Base-by-base conservation (phyloP, 2,888 invertebrate genomes). In the Agriotes lineatus region DNA sequence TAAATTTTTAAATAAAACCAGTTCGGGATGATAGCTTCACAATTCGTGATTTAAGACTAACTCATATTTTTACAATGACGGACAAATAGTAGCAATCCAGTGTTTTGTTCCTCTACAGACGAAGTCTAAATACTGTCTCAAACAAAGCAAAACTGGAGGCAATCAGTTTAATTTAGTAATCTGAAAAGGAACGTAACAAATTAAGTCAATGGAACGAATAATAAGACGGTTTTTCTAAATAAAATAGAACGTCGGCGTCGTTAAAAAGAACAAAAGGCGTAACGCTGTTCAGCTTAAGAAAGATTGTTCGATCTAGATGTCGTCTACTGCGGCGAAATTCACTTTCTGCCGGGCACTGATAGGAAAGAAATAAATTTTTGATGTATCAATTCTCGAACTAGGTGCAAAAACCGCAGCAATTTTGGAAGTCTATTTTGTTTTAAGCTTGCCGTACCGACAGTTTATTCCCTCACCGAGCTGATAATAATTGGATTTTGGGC, bases 231-330 rank as follows among this genome's bases (percentile, higher is more conserved):
- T 45, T 45, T 20, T 19, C 19, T 20, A 45, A 45, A 45, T 45
- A 20, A 45, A 44, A 45, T n/a, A 20, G 45, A n/a, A 19, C 0
- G 19, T 19, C 44, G 18, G 44, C 44, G 18, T 44, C 44, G 14
- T 10, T 9, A 44, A 19, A 16, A 44, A 44, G 44, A 44, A 19
- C 7, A 16, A 19, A 45, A 20, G 39, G 20, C n/a, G 20, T 4
- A 45, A 20, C 18, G 6, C 18, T 19, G 7, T 20, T 22, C 4
- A 45, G 18, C 18, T 45, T n/a, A 45, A 45, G 45, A 45, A 45
- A 20, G 14, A 20, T 45, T 45, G 45, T 45, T 45, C 45, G 45
- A 45, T 45, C 22, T 22, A 48, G 48, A 20, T 48, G n/a, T 45
- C 45, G 16, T 45, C 45, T 5, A 45, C 6, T 20, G 45, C 16